These are phyloP conservation scores for Passer montanus DNA, from an alignment of 2,113 vertebrate genomes.

Conservation along the genomic window DNA sequence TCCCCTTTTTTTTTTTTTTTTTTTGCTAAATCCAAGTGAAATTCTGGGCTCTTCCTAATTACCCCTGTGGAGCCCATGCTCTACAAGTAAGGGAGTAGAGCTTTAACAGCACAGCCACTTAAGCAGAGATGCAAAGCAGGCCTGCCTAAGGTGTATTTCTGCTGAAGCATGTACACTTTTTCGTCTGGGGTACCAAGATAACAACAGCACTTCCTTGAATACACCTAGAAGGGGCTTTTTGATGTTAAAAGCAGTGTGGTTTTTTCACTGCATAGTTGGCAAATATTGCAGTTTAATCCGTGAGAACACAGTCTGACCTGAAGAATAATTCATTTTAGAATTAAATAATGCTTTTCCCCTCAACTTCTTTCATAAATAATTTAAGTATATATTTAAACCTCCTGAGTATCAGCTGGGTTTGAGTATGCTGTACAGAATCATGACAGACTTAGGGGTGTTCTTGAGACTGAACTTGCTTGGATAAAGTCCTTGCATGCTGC, in stretches of 20 bases:
- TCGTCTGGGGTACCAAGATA: neutral
- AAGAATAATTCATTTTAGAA: neutral
- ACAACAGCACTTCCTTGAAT: neutral
- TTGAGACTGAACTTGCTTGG: neutral
- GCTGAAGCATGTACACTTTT: neutral
- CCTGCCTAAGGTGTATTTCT: neutral
- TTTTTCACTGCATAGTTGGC: neutral
- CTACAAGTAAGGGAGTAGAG: neutral
- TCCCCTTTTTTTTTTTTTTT: neutral
- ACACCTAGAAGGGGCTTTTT: neutral
- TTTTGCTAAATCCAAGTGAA: neutral
- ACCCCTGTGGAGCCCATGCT: accelerated
- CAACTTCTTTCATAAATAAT: neutral
- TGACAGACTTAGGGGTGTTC: neutral
- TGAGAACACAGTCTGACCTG: neutral
- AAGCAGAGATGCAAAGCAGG: neutral
- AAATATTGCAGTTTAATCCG: neutral
- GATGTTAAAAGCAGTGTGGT: neutral
- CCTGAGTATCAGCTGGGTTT: neutral
- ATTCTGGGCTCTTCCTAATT: neutral
- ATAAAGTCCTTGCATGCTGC: neutral
- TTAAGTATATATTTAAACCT: neutral
- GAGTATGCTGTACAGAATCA: neutral
- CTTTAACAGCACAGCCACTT: neutral
- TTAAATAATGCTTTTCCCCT: neutral